A percentile compares a stretch with the other conserved stretches of the same genome.
Conservation (phyloP, 2,888 invertebrate genomes). For the Drosophila quasianomalipes region DNA sequence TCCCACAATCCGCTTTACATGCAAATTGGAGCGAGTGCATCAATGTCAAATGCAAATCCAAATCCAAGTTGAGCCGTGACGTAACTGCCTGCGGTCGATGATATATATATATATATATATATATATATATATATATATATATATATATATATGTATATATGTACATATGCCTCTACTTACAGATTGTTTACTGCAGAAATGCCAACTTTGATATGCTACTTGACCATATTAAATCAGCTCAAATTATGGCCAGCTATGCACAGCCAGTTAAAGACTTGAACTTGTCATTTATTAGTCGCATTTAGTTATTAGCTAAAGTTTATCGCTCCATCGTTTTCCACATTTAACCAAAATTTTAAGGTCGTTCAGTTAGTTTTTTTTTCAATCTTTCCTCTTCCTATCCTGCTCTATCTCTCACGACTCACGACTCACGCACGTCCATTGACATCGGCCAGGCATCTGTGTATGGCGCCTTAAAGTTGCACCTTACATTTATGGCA, state of each 20-base stretch:
- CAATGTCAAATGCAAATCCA: constrained; percentile 73
- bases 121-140: background rate
- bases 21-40: constrained; percentile 79
- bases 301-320: constrained; percentile 20
- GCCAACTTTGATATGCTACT: constrained; percentile 24
- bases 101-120: background rate
- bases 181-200: constrained; percentile 14
- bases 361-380: constrained; percentile 43
- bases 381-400: background rate
- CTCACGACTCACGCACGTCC: constrained; percentile 18
- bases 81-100: constrained; percentile 48
- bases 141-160: background rate
- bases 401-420: background rate
- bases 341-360: constrained; percentile 64
- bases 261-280: constrained; percentile 41
- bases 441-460: constrained; percentile 41
- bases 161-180: background rate
- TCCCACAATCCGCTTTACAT: constrained; percentile 63
- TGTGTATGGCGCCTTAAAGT: constrained; percentile 40
- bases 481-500: constrained; percentile 57
- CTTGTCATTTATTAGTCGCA: constrained; percentile 35
- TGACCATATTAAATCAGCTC: constrained; percentile 34
- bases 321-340: constrained; percentile 44
- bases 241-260: constrained; percentile 45
- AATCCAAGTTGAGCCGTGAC: constrained; percentile 43